Evolutionary conservation across 2,797 vertebrate genomes (phyloP), one percentile per base, ranked within the genome.

Genomic region (Nyctibius grandis): DNA sequence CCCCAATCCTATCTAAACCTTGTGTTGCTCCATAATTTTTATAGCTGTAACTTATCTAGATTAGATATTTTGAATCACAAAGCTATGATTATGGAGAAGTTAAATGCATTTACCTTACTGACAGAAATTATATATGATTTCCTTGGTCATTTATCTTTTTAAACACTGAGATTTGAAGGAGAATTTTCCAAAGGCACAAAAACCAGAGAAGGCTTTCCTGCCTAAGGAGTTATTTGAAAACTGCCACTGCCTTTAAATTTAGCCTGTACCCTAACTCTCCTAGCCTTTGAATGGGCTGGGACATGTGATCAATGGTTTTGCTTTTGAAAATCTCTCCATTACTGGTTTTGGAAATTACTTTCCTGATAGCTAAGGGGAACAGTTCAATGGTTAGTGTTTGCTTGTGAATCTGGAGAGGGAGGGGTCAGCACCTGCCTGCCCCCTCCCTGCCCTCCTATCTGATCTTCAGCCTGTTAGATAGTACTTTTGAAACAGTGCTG

Each of bases 361-460:
- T 44, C 14, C 21, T n/a, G 4, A 33, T 7, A 63, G n/a, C 15
- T 67, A 42, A 69, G 11, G 10, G 47, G 53, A 76, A 29, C 3
- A n/a, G 15, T 12, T 33, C 23, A 40, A 42, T 19, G 16, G 14
- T 36, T 40, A 50, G 28, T 20, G 22, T 4, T 81, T 74, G 11
- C 33, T 50, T 42, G 10, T 31, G 15, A 59, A 33, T 12, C 11
- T 2, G 4, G 36, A 11, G 2, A 67, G 8, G 0, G 0, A n/a
- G 9, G 25, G 26, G 7, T 59, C 47, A 82, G 50, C 0, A 0
- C 4, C 53, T 75, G 42, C 42, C 29, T 18, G 12, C 4, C 14
- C 16, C 11, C 1, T 82, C 23, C 15, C 28, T 16, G 15, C 25
- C 28, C 25, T 60, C 21, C 33, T 65, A 3, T 12, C 14, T 70